A percentile compares a stretch with the other conserved stretches of the same genome.
These are phyloP conservation scores for Bombus picipes DNA, from an alignment of 1,140 invertebrate genomes.

Conservation along the genomic window DNA sequence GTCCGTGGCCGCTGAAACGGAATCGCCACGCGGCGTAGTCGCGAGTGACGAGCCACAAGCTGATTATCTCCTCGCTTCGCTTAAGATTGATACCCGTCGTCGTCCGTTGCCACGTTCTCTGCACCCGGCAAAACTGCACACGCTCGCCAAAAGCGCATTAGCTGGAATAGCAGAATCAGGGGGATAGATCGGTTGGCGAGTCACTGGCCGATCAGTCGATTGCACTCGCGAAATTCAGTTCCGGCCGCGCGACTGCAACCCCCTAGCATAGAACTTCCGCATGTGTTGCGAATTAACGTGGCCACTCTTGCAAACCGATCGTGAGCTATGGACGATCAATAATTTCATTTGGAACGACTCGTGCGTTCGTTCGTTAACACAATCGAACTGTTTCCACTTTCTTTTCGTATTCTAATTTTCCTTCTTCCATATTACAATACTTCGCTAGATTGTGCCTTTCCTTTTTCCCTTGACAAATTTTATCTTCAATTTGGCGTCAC, in stretches of 20 bases:
- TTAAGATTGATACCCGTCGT: slow-evolving; percentile 62
- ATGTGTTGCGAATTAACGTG: slow-evolving; percentile 66
- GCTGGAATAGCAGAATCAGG: slow-evolving; percentile 40
- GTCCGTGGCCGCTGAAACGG: background rate
- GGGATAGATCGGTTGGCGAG: slow-evolving; percentile 56
- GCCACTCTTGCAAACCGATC: slow-evolving; percentile 53
- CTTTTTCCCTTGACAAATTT: background rate
- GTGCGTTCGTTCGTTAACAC: background rate
- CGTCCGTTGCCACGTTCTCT: background rate
- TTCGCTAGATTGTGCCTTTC: no score
- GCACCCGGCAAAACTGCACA: slow-evolving; percentile 55
- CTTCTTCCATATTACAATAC: background rate
- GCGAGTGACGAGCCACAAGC: slow-evolving; percentile 7
- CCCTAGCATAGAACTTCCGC: slow-evolving; percentile 61
- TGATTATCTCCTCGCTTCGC: slow-evolving; percentile 64
- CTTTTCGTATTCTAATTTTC: background rate
- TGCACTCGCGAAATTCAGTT: slow-evolving; percentile 52
- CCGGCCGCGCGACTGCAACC: slow-evolving; percentile 48
- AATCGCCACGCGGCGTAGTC: background rate
- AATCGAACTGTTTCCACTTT: background rate
- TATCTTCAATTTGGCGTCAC: background rate
- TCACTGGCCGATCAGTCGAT: slow-evolving; percentile 44
- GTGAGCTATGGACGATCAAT: slow-evolving; percentile 55
- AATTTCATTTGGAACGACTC: slow-evolving; percentile 45
- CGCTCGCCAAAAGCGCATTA: slow-evolving; percentile 62